Base-by-base conservation (phyloP, 30 jellyfish, hydroid and myxozoan genomes). In the Rhopilema esculentum region DNA sequence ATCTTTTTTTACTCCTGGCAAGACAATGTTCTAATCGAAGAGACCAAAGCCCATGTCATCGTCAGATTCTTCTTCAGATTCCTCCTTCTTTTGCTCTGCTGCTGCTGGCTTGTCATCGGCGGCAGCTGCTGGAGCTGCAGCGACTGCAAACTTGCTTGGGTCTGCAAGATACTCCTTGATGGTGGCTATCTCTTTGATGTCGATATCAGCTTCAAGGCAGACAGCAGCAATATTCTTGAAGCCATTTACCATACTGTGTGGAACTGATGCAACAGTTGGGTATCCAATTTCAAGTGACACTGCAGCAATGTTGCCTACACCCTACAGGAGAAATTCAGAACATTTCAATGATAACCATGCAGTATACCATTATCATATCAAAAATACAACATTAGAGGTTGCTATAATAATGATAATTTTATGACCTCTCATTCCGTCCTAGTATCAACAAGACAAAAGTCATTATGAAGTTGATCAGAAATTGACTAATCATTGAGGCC, bases 211-310 rank as follows among this genome's bases (percentile, higher is more conserved):
- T 75, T 93, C 98, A 67, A 93, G 88, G 75, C 98, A 93, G 30
- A 93, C 96, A 69, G 98, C 97, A 17, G 98, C 98, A 21, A 93
- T 91, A 30, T 93, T 93, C 94, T 89, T 93, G 96, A 93, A 93
- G 12, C 97, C 98, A 74, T 93, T 93, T 68, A 89, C 91, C 25
- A 93, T 74, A 64, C 97, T 89, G 86, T 93, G 98, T 27, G 98
- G 98, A 1, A 84, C 98, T n/a, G 98, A 93, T 16, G 97, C 98
- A 84, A 93, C 94, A 33, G 98, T 93, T 78, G 98, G 98, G 91
- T 93, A 93, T 26, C 98, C 98, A 89, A 93, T 89, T 28, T 90
- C 94, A 69, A 93, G 88, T 18, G 98, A 93, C 2, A 88, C 89
- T 24, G 97, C 93, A 8, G 98, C 98, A 72, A 93, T 75, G 57